Evolutionary conservation across 2,888 invertebrate genomes (phyloP), one percentile per base, ranked within the genome.

Genomic region (Tetranychus piercei): DNA sequence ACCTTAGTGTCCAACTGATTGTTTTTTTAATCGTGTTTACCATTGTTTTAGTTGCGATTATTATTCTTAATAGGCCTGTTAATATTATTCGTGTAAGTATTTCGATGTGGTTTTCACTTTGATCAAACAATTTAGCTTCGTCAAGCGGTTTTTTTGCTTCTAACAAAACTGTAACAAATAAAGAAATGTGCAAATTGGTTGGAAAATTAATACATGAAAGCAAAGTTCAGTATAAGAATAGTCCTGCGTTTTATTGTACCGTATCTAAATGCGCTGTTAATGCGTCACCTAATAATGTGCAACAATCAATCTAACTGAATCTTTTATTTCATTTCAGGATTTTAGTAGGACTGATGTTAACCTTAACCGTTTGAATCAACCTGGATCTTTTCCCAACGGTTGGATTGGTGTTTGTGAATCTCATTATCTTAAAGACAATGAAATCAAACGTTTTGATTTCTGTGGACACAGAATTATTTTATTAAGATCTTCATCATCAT

Each of bases 301-400:
- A 34, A 34, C 34, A 34, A 34, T 34, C 34, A 34, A 34, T 34
- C 34, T 34, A 0, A 34, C 4, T 34, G 4, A 4, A 34, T 55
- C 15, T 5, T 55, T 55, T 15, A 55, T 55, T 15, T 15, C 15
- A 9, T 55, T 55, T 15, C 15, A 72, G 72, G 72, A 72, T 72
- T 23, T 20, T 34, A 72, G 43, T 72, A 34, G 20, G 23, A 7
- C 71, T 23, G 71, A 71, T 23, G 20, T 15, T 15, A 20, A 23
- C 11, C 11, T 23, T 5, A 6, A 15, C 20, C 9, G 43, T 8
- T 23, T 72, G 0, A 83, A 85, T 0, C 81, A 90, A 3, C 92
- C 92, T 0, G 92, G 92, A 0, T 90, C 91, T 0, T 93, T 87
- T 81, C 93, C 93, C 0, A 93, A 94, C 80, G 93, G 93, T 0